Evolutionary conservation across 2,113 vertebrate species (phyloP).

Genomic region (Catagonus wagneri): DNA sequence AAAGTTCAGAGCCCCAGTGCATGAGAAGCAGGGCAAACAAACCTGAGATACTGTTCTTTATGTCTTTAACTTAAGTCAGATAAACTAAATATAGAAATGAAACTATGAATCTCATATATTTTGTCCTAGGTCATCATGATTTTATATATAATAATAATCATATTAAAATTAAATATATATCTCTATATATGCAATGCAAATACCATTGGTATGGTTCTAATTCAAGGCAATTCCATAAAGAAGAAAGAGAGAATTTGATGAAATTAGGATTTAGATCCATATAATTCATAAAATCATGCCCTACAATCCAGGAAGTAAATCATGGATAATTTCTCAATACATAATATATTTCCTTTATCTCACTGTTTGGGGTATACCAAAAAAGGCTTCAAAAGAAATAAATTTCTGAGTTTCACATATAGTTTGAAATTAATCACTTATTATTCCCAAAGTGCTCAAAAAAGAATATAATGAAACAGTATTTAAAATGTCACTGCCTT

Average conservation of each 20-base stretch:
- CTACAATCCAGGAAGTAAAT: neutral
- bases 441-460: neutral
- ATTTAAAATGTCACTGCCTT: neutral
- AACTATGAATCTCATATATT: neutral
- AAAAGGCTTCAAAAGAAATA: neutral
- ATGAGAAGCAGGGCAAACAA: neutral
- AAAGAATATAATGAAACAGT: neutral
- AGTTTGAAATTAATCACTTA: neutral
- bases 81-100: neutral
- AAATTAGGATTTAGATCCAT: neutral
- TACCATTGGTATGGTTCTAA: neutral
- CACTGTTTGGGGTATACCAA: neutral
- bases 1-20: neutral
- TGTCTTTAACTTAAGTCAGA: neutral
- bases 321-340: neutral
- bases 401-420: neutral
- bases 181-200: neutral
- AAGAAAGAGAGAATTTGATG: neutral
- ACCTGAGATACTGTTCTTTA: neutral
- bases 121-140: neutral
- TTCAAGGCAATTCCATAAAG: neutral
- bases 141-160: neutral
- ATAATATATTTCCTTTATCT: neutral
- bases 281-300: neutral
- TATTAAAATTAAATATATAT: neutral